Base-by-base conservation (phyloP, 2,113 vertebrate genomes). In the Vanacampus margaritifer region DNA sequence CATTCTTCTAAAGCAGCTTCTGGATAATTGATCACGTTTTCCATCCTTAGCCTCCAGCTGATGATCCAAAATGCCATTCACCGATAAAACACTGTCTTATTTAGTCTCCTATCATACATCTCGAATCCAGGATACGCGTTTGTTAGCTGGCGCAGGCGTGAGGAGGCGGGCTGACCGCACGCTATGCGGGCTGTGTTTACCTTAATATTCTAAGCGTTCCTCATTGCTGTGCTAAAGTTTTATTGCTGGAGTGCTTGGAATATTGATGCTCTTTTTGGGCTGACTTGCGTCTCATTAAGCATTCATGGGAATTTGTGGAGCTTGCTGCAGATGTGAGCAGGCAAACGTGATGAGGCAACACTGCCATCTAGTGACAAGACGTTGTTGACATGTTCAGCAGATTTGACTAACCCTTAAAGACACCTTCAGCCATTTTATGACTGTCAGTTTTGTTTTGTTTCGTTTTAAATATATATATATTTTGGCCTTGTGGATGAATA, bases 251-350 rank as follows among this genome's bases (percentile, higher is more conserved):
- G 83, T 84, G 86, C 80, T 78, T 71, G 63, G 88, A 90, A 90
- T 91, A 86, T 81, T 88, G 83, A 91, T 90, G 67, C 82, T 80
- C 79, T 86, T 81, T 86, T 86, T 69, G 77, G 60, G 79, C 81
- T 87, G 85, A 86, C 83, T 89, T 85, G 79, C 81, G 84, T 83
- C 79, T 82, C 79, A 87, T 89, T 84, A 89, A 86, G 85, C 72
- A 89, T 88, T 82, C 83, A 82, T 80, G 64, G 68, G 74, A 80
- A 75, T 82, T 78, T 81, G 73, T 71, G 67, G 60, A 51, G 59
- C 54, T 79, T 70, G 72, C 79, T 67, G 67, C 76, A 65, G 75
- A 63, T 76, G 75, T 68, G 54, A 37, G 16, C 43, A 48, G 67
- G 24, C 39, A 53, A 43, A 16, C 64, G 60, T 10, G n/a, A 53